phyloP scores from a whole-genome alignment of 2,113 vertebrate genomes.

The Arvicanthis niloticus region DNA sequence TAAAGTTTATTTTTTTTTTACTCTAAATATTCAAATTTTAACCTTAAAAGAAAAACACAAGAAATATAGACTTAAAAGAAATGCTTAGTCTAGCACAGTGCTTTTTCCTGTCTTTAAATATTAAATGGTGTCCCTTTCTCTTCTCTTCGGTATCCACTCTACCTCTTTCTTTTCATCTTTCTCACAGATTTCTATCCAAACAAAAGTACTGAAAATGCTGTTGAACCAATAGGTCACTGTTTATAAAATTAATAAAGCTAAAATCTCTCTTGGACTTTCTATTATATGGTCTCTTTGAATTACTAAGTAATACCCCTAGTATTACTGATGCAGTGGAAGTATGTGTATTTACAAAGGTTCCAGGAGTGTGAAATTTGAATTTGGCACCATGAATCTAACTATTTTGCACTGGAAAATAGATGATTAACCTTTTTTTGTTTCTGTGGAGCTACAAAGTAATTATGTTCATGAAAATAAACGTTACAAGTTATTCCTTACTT shows the following conservation, averaged over 20 bases:
- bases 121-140: not conserved
- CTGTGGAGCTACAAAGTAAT: not conserved
- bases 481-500: conserved; percentile 5
- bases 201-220: conserved; percentile 52
- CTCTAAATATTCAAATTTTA: not conserved
- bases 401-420: conserved; percentile 55
- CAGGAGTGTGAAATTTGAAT: not conserved
- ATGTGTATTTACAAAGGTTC: not conserved
- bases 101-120: not conserved
- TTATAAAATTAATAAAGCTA: conserved; percentile 65
- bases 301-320: not conserved
- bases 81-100: not conserved
- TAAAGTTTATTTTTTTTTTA: conserved; percentile 38
- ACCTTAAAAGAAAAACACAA: conserved; percentile 10
- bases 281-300: conserved; percentile 41
- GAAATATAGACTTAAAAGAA: not conserved
- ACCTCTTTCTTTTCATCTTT: not conserved
- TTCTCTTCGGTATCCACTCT: not conserved
- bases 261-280: conserved; percentile 63
- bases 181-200: conserved; percentile 54
- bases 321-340: not conserved
- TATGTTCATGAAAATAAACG: conserved; percentile 39
- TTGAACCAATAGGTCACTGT: conserved; percentile 62
- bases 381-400: not conserved
- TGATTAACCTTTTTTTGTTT: not conserved